Conservation (phyloP, 2,797 vertebrate genomes). For the Otolemur crassicaudatus region DNA sequence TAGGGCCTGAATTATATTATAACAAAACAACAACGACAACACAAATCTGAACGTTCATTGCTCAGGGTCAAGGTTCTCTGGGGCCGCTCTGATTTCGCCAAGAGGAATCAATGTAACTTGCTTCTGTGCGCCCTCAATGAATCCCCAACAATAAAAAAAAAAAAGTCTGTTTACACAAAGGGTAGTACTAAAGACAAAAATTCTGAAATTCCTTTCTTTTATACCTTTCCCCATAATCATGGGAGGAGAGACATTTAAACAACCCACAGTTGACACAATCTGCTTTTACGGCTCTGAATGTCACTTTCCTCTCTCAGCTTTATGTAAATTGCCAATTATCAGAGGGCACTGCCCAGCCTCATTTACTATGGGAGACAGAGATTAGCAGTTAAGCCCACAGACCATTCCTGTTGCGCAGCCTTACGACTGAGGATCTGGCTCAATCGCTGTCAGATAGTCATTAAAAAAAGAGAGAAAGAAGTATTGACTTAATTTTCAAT, state of each 20-base stretch:
- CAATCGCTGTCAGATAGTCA: fast-evolving
- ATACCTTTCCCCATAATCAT: neutral
- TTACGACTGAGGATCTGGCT: neutral
- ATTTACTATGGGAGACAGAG: fast-evolving
- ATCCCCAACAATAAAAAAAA: too few species aligned
- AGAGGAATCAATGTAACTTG: too few species aligned
- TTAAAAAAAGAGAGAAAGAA: neutral
- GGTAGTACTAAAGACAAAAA: neutral
- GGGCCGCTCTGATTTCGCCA: too few species aligned
- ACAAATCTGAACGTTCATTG: fast-evolving
- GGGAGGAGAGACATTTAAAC: neutral
- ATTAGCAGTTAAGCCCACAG: fast-evolving
- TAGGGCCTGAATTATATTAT: neutral
- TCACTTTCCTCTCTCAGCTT: fast-evolving
- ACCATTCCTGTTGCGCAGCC: fast-evolving
- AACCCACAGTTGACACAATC: fast-evolving
- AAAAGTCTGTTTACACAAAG: neutral
- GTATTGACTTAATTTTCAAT: neutral
- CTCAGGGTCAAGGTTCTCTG: fast-evolving
- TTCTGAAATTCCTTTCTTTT: neutral
- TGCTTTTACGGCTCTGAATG: fast-evolving
- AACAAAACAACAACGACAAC: neutral
- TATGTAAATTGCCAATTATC: too few species aligned
- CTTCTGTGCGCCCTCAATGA: too few species aligned
- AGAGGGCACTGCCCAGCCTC: fast-evolving